Base-by-base conservation (phyloP, 2,797 vertebrate species). In the Heliangelus exortis region DNA sequence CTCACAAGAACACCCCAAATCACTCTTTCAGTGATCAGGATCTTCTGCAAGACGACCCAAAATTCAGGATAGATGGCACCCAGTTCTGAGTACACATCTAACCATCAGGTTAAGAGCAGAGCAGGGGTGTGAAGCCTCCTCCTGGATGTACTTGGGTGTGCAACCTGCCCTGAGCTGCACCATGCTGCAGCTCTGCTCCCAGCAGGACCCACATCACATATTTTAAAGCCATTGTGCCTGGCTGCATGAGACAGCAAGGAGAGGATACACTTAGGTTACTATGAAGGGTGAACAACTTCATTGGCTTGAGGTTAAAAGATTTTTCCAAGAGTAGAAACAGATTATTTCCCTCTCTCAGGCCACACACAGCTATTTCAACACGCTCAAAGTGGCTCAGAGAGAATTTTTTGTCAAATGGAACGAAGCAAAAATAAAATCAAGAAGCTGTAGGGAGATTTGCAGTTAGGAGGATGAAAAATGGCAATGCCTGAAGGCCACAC, bases 401-500 rank as follows among this genome's bases (percentile, higher is more conserved):
- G 6, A 26, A 10, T 10, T 29, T 48, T 48, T 75, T 72, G 26
- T 34, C 31, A 48, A 78, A 53, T 17, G 7, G 43, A 55, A 4
- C 28, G 39, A 6, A 67, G n/a, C 80, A 68, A 48, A 15, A n/a
- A 3, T 7, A 41, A 68, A 81, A 53, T 39, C 12, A 80, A 87
- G 36, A 25, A 85, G 43, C 54, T 75, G 18, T 8, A 41, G 31
- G 63, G n/a, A 86, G 10, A 39, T 55, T 34, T n/a, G 22, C 83
- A 76, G 48, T 55, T 48, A 9, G 15, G 43, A 87, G 55, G 59
- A 43, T 81, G 51, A 90, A 91, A 85, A 90, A 89, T 81, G 76
- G 79, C 61, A 90, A 54, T 7, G 54, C 62, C 65, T 65, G 51
- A 69, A 66, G 28, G 75, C 34, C 75, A 75, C 66, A 29, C 17